Percentiles rank a stretch among this genome's conserved stretches.
phyloP scores from a whole-genome alignment of 2,888 invertebrate genomes.

The Aporophyla lueneburgensis region DNA sequence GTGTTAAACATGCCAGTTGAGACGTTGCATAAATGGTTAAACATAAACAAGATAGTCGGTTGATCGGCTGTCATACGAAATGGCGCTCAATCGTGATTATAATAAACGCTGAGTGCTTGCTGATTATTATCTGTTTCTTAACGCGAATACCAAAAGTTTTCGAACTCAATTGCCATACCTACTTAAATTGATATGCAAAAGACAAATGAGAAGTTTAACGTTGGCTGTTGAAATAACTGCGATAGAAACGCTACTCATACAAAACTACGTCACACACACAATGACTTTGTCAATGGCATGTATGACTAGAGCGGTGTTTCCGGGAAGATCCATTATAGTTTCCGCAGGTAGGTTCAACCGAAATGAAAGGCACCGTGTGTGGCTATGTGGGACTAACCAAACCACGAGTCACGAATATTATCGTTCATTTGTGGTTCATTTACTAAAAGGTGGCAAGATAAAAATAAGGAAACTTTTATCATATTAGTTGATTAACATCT shows the following conservation, averaged over 20 bases:
- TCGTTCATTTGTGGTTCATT: constrained; percentile 30
- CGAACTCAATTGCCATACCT: constrained; percentile 26
- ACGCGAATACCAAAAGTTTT: constrained; percentile 18
- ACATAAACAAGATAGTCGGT: constrained; percentile 76
- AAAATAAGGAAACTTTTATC: constrained; percentile 57
- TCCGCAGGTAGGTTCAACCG: constrained; percentile 57
- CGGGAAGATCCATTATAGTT: constrained; percentile 71
- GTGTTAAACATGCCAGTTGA: constrained; percentile 82
- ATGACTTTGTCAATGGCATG: constrained; percentile 70
- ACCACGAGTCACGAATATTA: constrained; percentile 39
- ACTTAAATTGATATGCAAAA: constrained; percentile 21
- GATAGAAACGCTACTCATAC: constrained; percentile 22
- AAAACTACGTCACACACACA: constrained; percentile 57
- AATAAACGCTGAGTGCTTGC: constrained; percentile 55
- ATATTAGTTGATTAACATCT: constrained; percentile 51
- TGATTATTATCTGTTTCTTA: constrained; percentile 34
- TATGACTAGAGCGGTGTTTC: constrained; percentile 68
- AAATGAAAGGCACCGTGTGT: constrained; percentile 47
- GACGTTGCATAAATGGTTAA: constrained; percentile 81
- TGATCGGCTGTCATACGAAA: constrained; percentile 68
- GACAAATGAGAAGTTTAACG: constrained; percentile 20
- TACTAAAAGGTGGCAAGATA: constrained; percentile 39
- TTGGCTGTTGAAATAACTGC: constrained; percentile 22
- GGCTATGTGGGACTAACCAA: constrained; percentile 54
- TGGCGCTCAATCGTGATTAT: constrained; percentile 67